These are phyloP conservation scores for Cheirogaleus major DNA, from an alignment of 2,797 vertebrate genomes.

Conservation along the genomic window DNA sequence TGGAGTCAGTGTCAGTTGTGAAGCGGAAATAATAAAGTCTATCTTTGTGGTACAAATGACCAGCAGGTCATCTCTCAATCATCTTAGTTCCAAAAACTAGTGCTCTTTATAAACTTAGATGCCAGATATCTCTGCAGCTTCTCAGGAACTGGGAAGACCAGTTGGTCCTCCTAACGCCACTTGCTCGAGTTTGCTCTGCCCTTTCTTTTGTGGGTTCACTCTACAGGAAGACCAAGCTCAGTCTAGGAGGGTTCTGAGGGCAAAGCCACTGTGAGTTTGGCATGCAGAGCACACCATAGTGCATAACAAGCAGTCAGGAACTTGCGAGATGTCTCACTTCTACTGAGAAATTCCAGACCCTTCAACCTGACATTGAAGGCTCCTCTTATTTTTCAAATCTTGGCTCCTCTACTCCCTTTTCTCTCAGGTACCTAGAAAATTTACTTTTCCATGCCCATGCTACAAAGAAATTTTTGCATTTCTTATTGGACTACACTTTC, in stretches of 20 bases:
- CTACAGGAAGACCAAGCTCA: background rate
- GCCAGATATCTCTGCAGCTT: background rate
- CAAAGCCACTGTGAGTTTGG: background rate
- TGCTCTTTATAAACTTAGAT: background rate
- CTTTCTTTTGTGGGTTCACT: background rate
- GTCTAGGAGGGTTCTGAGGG: background rate
- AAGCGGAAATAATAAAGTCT: background rate
- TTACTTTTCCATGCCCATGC: background rate
- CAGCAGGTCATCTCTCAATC: background rate
- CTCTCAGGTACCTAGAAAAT: background rate
- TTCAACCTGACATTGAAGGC: background rate
- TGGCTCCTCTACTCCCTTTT: background rate
- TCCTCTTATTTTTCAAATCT: background rate
- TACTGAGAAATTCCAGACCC: background rate
- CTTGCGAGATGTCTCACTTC: background rate
- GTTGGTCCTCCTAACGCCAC: background rate
- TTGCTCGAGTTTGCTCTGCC: background rate
- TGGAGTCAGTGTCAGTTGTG: background rate
- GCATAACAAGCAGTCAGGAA: background rate
- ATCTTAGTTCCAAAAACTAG: background rate
- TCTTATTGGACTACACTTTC: background rate
- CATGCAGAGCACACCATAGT: background rate
- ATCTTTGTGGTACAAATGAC: background rate
- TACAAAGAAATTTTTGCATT: background rate
- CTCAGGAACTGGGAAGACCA: background rate